Conservation (phyloP, 2,797 vertebrate species). For the Amazonetta brasiliensis region DNA sequence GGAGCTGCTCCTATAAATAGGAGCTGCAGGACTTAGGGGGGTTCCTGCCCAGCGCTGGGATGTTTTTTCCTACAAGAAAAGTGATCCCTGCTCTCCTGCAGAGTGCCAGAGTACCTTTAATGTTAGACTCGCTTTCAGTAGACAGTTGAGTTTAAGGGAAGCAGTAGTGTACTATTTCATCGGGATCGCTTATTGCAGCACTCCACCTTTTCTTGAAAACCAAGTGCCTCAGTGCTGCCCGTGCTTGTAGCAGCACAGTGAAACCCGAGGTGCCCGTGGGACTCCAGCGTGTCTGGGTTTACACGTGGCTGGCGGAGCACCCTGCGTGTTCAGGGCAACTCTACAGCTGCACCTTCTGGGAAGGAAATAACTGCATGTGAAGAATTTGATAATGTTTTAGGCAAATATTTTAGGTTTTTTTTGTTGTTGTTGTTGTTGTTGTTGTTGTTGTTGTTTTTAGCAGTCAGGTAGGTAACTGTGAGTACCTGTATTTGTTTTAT, state of each 20-base stretch:
- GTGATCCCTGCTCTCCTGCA: neutral
- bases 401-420: neutral
- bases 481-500: neutral
- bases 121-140: neutral
- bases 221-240: neutral
- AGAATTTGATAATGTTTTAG: neutral
- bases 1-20: neutral
- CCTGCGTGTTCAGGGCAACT: neutral
- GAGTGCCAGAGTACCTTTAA: neutral
- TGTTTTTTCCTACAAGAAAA: neutral
- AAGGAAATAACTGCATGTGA: neutral
- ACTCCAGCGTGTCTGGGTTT: neutral
- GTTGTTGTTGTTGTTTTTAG: too few species aligned
- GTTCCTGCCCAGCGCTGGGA: neutral
- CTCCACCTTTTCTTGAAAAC: neutral
- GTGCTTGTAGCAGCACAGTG: neutral
- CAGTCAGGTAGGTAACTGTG: neutral
- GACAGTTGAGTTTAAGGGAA: neutral
- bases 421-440: too few species aligned
- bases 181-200: neutral
- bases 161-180: neutral
- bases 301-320: neutral
- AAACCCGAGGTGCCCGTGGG: neutral
- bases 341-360: neutral
- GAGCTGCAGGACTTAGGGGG: neutral